A percentile compares a stretch with the other conserved stretches of the same genome.
Evolutionary conservation across 2,888 invertebrate species (phyloP).

Genomic region (Nymphalis urticae): DNA sequence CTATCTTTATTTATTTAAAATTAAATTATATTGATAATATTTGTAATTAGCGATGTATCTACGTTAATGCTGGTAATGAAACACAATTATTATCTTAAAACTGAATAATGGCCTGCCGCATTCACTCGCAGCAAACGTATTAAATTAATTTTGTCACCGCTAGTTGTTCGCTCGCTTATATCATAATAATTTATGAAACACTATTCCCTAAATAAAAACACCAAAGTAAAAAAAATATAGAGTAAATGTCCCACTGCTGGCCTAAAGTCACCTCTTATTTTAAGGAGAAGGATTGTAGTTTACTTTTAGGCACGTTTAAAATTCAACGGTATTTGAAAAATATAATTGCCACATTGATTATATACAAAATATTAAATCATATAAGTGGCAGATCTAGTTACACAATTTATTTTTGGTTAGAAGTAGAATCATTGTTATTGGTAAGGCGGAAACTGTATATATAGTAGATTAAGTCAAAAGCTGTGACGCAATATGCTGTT

Average conservation of each 20-base stretch:
- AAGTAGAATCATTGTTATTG: no score
- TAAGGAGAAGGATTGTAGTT: no score
- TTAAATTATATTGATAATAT: background rate
- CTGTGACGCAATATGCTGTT: no score
- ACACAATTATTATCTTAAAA: constrained; percentile 13
- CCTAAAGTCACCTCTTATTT: no score
- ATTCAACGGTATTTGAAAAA: no score
- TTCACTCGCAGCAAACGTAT: constrained; percentile 11
- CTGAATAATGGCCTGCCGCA: constrained; percentile 7
- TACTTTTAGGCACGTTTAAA: no score
- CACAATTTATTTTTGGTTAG: no score
- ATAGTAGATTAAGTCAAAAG: no score
- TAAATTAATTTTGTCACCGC: constrained; percentile 10
- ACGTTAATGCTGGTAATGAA: background rate
- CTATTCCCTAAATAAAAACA: background rate
- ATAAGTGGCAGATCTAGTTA: no score
- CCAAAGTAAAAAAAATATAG: background rate
- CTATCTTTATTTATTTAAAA: background rate
- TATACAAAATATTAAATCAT: no score
- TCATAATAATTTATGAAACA: background rate
- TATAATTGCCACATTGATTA: no score
- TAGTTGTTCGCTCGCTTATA: constrained; percentile 6
- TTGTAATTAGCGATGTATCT: background rate
- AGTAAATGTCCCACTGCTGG: background rate
- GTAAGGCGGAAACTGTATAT: no score